phyloP scores from a whole-genome alignment of 2,113 vertebrate genomes.

The Cyanistes caeruleus region DNA sequence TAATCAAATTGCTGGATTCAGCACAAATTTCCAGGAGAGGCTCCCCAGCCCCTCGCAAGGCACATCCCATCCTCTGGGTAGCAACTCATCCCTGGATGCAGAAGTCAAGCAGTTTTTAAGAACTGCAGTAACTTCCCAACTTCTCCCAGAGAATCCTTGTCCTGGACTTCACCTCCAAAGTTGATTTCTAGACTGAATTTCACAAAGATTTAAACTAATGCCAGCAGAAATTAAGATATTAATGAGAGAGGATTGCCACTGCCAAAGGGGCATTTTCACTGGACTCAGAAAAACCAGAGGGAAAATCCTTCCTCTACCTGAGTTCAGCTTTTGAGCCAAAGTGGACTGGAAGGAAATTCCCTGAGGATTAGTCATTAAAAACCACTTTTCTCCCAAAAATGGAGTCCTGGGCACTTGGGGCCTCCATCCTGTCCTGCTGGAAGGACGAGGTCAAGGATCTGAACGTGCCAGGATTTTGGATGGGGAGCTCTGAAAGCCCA shows the following conservation, averaged over 20 bases:
- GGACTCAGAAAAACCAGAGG: background rate
- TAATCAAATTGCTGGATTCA: background rate
- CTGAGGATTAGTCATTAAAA: background rate
- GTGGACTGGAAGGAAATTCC: background rate
- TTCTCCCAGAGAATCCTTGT: background rate
- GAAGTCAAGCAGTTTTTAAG: background rate
- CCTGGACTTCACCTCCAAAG: background rate
- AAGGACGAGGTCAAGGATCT: background rate
- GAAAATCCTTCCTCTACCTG: background rate
- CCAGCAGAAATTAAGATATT: background rate
- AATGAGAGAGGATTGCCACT: background rate
- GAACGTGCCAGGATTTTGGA: rapidly evolving
- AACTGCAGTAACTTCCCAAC: rapidly evolving
- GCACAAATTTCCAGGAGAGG: background rate
- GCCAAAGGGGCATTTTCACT: background rate
- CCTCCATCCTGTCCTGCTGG: background rate
- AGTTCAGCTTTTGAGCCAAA: background rate
- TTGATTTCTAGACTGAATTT: background rate
- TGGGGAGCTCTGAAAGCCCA: rapidly evolving
- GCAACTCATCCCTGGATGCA: background rate
- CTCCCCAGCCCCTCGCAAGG: background rate
- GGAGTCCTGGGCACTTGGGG: rapidly evolving
- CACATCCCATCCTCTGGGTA: rapidly evolving
- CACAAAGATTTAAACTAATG: background rate
- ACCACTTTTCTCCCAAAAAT: background rate